Evolutionary conservation across 2,113 vertebrate species (phyloP).

Genomic region (Phyllostomus discolor): DNA sequence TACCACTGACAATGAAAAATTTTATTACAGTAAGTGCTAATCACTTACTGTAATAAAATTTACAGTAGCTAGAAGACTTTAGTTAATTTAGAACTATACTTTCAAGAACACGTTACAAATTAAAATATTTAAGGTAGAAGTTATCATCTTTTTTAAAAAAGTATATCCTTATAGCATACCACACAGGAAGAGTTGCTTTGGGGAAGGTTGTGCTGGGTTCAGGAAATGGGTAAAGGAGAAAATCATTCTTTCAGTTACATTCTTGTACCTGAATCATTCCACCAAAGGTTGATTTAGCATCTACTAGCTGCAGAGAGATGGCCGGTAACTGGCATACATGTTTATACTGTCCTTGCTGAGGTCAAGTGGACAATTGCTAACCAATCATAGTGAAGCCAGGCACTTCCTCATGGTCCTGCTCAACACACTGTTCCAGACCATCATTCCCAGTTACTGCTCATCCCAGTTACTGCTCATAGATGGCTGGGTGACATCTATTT

Average conservation of each 20-base stretch:
- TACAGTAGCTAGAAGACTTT: constrained; percentile 34
- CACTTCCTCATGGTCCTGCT: neutral
- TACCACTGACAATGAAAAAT: neutral
- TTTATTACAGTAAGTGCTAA: constrained; percentile 44
- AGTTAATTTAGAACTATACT: constrained; percentile 38
- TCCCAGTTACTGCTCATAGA: neutral
- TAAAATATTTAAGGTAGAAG: constrained; percentile 26
- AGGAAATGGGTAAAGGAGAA: neutral
- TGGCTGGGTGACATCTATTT: neutral
- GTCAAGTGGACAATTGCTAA: neutral
- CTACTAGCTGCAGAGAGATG: neutral
- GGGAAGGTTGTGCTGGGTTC: neutral
- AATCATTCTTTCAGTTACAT: neutral
- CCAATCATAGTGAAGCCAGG: neutral
- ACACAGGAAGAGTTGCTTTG: neutral
- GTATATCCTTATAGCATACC: neutral
- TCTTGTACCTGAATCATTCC: neutral
- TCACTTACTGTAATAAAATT: no score
- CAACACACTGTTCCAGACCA: neutral
- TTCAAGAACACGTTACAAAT: constrained; percentile 39
- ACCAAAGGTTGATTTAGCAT: neutral
- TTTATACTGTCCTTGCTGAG: neutral
- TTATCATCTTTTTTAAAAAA: neutral
- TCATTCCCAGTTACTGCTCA: neutral
- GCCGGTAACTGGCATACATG: neutral